phyloP scores from a whole-genome alignment of 2,888 invertebrate genomes.

The Parnassius orleans region DNA sequence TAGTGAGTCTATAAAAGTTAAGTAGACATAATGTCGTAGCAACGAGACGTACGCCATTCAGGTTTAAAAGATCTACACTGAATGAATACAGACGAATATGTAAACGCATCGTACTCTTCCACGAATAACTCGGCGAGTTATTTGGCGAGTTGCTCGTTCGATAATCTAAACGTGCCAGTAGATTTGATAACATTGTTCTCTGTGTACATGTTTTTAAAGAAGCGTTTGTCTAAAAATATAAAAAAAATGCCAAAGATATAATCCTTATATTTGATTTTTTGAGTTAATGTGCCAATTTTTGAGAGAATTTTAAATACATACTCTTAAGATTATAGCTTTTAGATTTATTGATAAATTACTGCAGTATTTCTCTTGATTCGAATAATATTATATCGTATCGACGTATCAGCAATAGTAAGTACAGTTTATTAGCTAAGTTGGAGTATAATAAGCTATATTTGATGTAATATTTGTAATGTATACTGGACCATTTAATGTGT shows the following conservation, averaged over 20 bases:
- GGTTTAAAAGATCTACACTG: no score
- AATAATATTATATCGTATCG: slow-evolving; percentile 39
- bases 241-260: slow-evolving; percentile 16
- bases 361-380: slow-evolving; percentile 5
- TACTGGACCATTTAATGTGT: slow-evolving; percentile 36
- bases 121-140: no score
- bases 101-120: no score
- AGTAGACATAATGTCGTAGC: no score
- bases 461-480: slow-evolving; percentile 30
- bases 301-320: slow-evolving; percentile 69
- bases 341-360: slow-evolving; percentile 33
- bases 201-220: background rate
- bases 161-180: no score
- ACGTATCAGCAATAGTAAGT: slow-evolving; percentile 47
- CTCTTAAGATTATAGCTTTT: slow-evolving; percentile 29
- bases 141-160: no score
- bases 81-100: no score
- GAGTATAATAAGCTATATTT: slow-evolving; percentile 20
- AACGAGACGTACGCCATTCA: no score
- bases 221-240: slow-evolving; percentile 3
- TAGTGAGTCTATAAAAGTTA: no score
- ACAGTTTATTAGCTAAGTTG: slow-evolving; percentile 1
- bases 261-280: slow-evolving; percentile 18
- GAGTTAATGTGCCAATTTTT: slow-evolving; percentile 61
- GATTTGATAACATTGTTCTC: no score